phyloP scores from a whole-genome alignment of 2,888 invertebrate species.

The Frankliniella fusca region DNA sequence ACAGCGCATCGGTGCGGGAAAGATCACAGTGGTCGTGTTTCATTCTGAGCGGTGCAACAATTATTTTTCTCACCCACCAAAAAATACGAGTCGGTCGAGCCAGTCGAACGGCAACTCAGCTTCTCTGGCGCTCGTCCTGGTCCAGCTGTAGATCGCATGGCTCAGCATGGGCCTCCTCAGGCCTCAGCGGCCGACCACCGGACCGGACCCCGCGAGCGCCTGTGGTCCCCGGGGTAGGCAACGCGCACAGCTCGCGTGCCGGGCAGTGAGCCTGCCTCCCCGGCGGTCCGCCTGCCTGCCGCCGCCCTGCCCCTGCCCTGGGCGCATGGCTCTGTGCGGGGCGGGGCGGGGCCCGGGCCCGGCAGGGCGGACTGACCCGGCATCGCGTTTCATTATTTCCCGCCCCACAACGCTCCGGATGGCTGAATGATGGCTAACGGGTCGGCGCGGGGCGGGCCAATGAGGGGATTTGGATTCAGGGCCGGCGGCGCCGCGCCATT shows the following conservation, averaged over 20 bases:
- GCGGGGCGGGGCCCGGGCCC: neutral
- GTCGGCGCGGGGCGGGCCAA: neutral
- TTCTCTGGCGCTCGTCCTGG: no score
- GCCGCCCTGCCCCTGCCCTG: neutral
- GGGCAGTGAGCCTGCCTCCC: no score
- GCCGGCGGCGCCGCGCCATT: neutral
- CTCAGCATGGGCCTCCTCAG: no score
- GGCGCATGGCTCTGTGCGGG: no score
- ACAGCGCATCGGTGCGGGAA: no score
- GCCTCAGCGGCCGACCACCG: neutral
- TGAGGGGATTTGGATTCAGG: neutral
- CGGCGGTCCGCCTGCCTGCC: neutral
- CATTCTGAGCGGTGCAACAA: no score
- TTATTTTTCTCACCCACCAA: no score
- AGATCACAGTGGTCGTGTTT: no score
- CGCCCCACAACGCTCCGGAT: neutral
- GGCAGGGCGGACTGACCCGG: neutral
- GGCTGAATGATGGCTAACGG: neutral
- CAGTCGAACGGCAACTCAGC: no score
- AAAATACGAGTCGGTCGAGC: neutral
- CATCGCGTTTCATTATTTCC: neutral
- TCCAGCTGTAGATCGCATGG: no score
- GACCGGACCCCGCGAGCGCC: neutral
- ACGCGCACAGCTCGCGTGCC: neutral
- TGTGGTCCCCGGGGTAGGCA: neutral